These are phyloP conservation scores for Zaprionus lineosus DNA, from an alignment of 2,888 invertebrate species.

Conservation along the genomic window DNA sequence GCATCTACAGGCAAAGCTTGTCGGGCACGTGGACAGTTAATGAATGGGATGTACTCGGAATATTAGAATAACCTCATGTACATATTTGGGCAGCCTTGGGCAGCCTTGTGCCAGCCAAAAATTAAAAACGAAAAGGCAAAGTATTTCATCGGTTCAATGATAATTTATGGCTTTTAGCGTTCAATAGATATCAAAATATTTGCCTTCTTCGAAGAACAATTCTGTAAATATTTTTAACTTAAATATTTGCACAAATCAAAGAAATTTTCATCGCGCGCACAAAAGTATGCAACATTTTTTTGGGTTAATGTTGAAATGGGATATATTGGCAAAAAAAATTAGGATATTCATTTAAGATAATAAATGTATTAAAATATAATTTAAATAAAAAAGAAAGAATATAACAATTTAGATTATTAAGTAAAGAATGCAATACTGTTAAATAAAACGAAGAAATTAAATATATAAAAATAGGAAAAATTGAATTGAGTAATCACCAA, in stretches of 20 bases:
- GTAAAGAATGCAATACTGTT: too few species aligned
- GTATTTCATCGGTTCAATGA: slow-evolving; percentile 46
- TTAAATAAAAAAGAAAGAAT: too few species aligned
- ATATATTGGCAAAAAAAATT: too few species aligned
- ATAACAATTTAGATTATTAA: too few species aligned
- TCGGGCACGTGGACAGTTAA: slow-evolving; percentile 63
- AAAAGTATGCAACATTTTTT: slow-evolving; percentile 41
- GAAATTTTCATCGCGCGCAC: slow-evolving; percentile 16
- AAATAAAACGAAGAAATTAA: too few species aligned
- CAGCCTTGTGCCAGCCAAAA: slow-evolving; percentile 25
- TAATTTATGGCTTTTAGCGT: slow-evolving; percentile 63
- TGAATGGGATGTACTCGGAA: slow-evolving; percentile 54
- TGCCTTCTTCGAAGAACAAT: slow-evolving; percentile 31
- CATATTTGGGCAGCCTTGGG: slow-evolving; percentile 54
- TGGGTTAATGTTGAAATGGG: too few species aligned
- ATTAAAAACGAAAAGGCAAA: slow-evolving; percentile 57
- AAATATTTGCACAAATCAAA: slow-evolving; percentile 51
- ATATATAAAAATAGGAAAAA: too few species aligned
- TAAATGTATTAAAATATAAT: too few species aligned
- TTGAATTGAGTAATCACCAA: too few species aligned
- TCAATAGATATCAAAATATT: slow-evolving; percentile 52
- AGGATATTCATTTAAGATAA: too few species aligned
- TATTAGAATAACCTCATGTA: slow-evolving; percentile 43
- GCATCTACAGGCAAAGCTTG: slow-evolving; percentile 14
- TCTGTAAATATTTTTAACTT: slow-evolving; percentile 34